These are phyloP conservation scores for Pterophyllum scalare DNA, from an alignment of 2,113 vertebrate species.

Conservation along the genomic window DNA sequence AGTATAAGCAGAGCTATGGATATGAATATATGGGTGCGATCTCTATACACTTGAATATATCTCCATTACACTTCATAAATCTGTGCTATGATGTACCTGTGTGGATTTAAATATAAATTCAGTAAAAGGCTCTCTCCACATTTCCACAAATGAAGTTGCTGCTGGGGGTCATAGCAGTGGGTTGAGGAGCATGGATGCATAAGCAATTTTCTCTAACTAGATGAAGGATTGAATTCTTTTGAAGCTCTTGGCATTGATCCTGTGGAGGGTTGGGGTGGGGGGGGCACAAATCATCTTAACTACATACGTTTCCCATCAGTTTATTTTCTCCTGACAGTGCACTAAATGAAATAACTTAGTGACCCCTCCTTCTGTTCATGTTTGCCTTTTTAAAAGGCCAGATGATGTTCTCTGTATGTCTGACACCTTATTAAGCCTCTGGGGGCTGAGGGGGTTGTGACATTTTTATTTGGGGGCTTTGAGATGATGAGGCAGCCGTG, in stretches of 20 bases:
- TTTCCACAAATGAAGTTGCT: conserved; percentile 25
- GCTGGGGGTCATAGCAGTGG: conserved; percentile 2
- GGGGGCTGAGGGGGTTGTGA: conserved; percentile 6
- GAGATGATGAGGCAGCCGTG: conserved; percentile 31
- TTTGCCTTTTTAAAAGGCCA: conserved; percentile 47
- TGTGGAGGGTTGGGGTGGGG: not conserved
- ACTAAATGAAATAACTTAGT: conserved; percentile 40
- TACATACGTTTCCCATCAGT: not conserved
- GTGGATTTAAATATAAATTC: conserved; percentile 26
- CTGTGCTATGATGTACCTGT: not conserved
- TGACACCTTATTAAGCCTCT: conserved; percentile 54
- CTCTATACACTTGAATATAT: not conserved
- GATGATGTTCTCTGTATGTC: conserved; percentile 48
- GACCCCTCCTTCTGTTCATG: conserved; percentile 32
- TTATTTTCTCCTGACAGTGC: conserved; percentile 55
- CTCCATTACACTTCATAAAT: not conserved
- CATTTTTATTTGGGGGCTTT: conserved; percentile 42
- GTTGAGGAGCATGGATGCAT: conserved; percentile 26
- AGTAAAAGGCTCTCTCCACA: not conserved
- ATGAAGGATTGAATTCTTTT: conserved; percentile 66
- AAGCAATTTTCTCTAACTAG: conserved; percentile 64
- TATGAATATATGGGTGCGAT: not conserved
- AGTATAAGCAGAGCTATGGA: not conserved
- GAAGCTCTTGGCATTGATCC: conserved; percentile 28
- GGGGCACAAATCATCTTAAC: conserved; percentile 29